Percentiles rank a stretch among this genome's conserved stretches.
Evolutionary conservation across 2,113 vertebrate genomes (phyloP).

Genomic region (Pogonocichla stellata): DNA sequence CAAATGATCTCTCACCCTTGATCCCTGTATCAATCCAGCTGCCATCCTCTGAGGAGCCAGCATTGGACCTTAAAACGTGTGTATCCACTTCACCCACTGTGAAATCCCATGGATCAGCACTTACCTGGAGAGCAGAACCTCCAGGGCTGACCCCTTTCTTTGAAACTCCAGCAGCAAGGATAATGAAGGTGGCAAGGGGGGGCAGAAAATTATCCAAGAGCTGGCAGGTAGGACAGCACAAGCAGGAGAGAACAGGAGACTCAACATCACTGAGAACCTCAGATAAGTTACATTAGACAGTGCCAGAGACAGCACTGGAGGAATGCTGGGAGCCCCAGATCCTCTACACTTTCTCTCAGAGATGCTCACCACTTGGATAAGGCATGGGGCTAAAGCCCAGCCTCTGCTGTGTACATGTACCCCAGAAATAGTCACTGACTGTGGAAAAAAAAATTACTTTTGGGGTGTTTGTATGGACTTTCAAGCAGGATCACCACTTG

Average conservation of each 20-base stretch:
- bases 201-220: background rate
- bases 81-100: background rate
- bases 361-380: background rate
- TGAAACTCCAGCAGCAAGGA: background rate
- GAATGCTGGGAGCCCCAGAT: background rate
- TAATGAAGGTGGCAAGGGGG: fast-evolving
- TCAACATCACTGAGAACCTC: background rate
- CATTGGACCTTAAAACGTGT: background rate
- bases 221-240: background rate
- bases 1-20: background rate
- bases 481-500: background rate
- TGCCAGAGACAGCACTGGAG: background rate
- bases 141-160: background rate
- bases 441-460: background rate
- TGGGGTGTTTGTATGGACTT: background rate
- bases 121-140: background rate
- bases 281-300: background rate
- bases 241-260: background rate
- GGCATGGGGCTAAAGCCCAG: background rate
- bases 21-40: background rate
- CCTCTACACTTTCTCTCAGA: background rate
- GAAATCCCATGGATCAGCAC: background rate
- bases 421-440: background rate
- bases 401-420: background rate
- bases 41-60: background rate